Percentiles rank a stretch among this genome's conserved stretches.
phyloP scores from a whole-genome alignment of 2,797 vertebrate species.

The Coregonus suidteri region DNA sequence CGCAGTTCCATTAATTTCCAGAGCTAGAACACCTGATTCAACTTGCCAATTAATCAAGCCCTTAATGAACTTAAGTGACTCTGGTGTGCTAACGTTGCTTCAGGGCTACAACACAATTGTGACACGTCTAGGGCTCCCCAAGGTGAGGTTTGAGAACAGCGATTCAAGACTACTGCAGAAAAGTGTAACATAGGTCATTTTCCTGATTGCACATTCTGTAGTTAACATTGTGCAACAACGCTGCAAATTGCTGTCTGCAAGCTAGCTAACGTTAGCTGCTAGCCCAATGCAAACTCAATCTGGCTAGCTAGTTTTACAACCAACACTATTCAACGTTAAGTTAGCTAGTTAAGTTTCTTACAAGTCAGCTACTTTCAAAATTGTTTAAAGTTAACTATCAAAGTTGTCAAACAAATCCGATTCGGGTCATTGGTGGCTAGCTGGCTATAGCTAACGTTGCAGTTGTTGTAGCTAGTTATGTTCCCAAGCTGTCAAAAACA shows the following conservation, averaged over 20 bases:
- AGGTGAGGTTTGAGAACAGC: background rate
- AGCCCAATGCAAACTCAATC: background rate
- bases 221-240: background rate
- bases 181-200: background rate
- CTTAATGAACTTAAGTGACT: background rate
- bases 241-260: background rate
- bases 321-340: too few species aligned
- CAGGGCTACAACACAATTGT: background rate
- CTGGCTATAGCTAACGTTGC: background rate
- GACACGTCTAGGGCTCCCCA: background rate
- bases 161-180: background rate
- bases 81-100: background rate
- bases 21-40: background rate
- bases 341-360: background rate
- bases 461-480: background rate
- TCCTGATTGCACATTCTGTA: background rate
- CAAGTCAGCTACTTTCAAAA: background rate
- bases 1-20: background rate
- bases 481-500: background rate
- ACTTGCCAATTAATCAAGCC: background rate
- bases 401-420: background rate
- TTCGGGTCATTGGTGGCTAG: background rate
- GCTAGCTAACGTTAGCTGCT: background rate
- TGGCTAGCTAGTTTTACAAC: background rate
- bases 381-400: too few species aligned